Conservation (phyloP, 2,888 invertebrate genomes). For the Gasteruption jaculator region DNA sequence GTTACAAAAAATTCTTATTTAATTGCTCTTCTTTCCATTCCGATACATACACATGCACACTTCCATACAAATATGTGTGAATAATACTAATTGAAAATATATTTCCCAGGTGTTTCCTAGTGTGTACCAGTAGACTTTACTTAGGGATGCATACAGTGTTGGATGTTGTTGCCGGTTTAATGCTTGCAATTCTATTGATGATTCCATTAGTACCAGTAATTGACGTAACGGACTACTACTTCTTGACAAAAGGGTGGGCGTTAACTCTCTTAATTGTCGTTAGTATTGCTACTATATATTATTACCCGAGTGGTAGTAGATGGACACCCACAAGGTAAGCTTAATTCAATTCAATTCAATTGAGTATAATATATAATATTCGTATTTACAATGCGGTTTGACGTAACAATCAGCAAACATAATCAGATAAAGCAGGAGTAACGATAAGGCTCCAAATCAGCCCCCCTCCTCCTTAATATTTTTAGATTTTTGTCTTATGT, state of each 20-base stretch:
- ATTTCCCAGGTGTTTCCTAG: conserved; percentile 63
- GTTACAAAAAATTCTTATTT: conserved; percentile 8
- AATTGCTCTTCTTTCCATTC: conserved; percentile 24
- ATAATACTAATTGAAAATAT: conserved; percentile 40
- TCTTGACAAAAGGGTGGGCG: conserved; percentile 64
- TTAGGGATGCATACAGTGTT: conserved; percentile 91
- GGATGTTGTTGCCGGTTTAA: conserved; percentile 77
- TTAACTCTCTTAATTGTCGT: conserved; percentile 62
- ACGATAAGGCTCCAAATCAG: too few species aligned
- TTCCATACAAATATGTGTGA: too few species aligned
- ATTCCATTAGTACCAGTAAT: conserved; percentile 70
- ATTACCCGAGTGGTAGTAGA: conserved; percentile 76
- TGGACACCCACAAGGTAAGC: conserved; percentile 88
- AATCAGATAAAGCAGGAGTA: too few species aligned
- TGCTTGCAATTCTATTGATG: conserved; percentile 66
- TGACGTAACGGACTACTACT: conserved; percentile 68
- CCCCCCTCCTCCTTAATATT: too few species aligned
- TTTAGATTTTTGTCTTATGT: too few species aligned
- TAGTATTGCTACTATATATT: conserved; percentile 67
- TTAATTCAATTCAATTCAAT: conserved; percentile 4
- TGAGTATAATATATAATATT: conserved; percentile 1
- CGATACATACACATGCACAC: too few species aligned
- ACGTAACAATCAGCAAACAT: too few species aligned
- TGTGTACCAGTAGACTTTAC: conserved; percentile 82
- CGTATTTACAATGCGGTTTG: conserved; percentile 3